These are phyloP conservation scores for Raphicerus campestris DNA, from an alignment of 2,113 vertebrate genomes.

Conservation along the genomic window DNA sequence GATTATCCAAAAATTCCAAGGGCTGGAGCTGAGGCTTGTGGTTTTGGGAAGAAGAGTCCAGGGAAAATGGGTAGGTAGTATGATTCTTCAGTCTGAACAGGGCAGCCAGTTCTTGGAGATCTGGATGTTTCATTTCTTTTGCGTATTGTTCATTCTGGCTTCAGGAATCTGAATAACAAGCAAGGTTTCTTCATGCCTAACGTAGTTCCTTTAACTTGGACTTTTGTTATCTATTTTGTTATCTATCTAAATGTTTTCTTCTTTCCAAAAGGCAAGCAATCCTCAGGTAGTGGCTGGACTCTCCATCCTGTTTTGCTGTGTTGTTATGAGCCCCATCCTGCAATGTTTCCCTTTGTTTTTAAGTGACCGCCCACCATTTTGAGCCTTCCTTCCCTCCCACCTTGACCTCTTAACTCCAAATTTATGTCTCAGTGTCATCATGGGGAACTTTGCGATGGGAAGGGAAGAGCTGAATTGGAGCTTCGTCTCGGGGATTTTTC, in stretches of 20 bases:
- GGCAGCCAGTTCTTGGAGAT: background rate
- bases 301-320: slow-evolving; percentile 38
- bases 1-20: background rate
- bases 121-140: background rate
- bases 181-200: slow-evolving; percentile 54
- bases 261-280: slow-evolving; percentile 62
- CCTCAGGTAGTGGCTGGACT: background rate
- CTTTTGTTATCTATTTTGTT: slow-evolving; percentile 31
- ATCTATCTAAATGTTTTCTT: slow-evolving; percentile 36
- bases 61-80: background rate
- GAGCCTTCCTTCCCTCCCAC: slow-evolving; percentile 34
- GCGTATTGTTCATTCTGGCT: background rate
- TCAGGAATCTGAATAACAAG: background rate
- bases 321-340: slow-evolving; percentile 29
- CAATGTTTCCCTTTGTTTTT: slow-evolving; percentile 28
- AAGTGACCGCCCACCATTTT: background rate
- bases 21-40: background rate
- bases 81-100: background rate
- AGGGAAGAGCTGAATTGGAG: slow-evolving; percentile 51
- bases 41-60: background rate
- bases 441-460: slow-evolving; percentile 50
- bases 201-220: slow-evolving; percentile 59
- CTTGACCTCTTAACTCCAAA: slow-evolving; percentile 41
- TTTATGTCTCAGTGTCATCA: slow-evolving; percentile 52
- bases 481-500: slow-evolving; percentile 56